Conservation (phyloP, 2,113 vertebrate genomes). For the Spilogale gracilis region DNA sequence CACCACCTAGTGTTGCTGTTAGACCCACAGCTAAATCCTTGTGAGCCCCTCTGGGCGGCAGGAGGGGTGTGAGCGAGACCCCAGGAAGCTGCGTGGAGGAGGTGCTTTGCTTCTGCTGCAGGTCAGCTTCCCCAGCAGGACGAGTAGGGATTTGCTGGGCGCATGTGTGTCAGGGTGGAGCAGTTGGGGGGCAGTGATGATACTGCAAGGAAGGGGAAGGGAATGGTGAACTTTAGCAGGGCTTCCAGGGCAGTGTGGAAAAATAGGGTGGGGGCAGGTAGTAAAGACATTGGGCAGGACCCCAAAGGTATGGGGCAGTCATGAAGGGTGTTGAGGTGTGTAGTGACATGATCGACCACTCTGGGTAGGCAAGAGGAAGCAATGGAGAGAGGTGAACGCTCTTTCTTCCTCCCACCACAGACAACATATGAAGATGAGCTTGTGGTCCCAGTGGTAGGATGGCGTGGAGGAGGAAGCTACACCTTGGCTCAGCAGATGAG, state of each 20-base stretch:
- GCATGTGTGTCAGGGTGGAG: rapidly evolving
- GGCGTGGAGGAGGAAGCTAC: not conserved
- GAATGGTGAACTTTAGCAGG: not conserved
- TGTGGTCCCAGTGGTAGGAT: not conserved
- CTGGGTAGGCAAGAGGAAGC: not conserved
- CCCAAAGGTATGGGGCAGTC: not conserved
- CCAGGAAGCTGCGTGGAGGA: rapidly evolving
- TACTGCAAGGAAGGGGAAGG: not conserved
- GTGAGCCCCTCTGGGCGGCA: rapidly evolving
- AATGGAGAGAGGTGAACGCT: not conserved
- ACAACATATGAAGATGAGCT: not conserved
- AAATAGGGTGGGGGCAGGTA: not conserved
- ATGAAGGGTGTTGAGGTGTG: not conserved
- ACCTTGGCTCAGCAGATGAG: not conserved
- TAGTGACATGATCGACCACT: rapidly evolving
- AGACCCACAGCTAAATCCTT: not conserved
- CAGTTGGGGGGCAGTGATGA: not conserved
- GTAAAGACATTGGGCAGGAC: not conserved
- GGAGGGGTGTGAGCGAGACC: not conserved
- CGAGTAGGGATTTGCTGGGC: not conserved
- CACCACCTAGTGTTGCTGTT: rapidly evolving
- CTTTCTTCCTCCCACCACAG: not conserved
- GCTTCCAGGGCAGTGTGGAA: not conserved
- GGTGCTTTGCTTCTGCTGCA: not conserved
- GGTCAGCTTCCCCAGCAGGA: not conserved